phyloP scores from a whole-genome alignment of 2,797 vertebrate species.

The Dipus sagitta region DNA sequence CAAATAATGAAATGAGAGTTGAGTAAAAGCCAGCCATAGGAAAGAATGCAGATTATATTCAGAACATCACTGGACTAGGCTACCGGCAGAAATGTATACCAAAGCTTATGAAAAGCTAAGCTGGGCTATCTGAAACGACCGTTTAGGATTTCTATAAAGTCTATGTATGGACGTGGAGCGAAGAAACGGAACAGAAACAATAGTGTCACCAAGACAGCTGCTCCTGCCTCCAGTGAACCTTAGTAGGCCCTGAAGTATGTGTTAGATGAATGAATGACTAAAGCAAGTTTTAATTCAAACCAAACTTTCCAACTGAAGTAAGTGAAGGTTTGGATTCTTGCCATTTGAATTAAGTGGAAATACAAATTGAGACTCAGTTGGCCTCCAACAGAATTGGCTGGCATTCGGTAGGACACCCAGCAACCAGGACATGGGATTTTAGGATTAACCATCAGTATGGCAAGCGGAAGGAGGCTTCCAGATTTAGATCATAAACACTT shows the following conservation, averaged over 20 bases:
- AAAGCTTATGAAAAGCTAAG: not conserved
- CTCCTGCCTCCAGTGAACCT: not conserved
- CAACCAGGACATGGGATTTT: not conserved
- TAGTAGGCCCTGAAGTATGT: not conserved
- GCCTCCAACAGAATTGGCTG: not conserved
- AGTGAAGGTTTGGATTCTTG: slow-evolving; percentile 29
- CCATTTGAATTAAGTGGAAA: slow-evolving; percentile 11
- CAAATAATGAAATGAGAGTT: slow-evolving; percentile 15
- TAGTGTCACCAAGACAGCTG: not conserved
- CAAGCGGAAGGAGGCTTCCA: not conserved
- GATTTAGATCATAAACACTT: not conserved
- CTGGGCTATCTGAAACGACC: not conserved
- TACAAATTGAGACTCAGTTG: not conserved
- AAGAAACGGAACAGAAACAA: slow-evolving; percentile 9
- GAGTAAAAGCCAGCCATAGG: not conserved
- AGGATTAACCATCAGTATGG: not conserved
- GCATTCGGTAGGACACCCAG: not conserved
- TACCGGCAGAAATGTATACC: not conserved
- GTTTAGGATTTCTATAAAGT: not conserved
- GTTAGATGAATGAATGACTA: not conserved
- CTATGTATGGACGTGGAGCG: not conserved
- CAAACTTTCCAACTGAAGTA: not conserved
- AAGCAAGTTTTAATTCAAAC: slow-evolving; percentile 7
- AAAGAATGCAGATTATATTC: not conserved
- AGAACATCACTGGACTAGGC: not conserved